These are phyloP conservation scores for Callithrix jacchus DNA, from an alignment of 2,113 vertebrate species.

Conservation along the genomic window DNA sequence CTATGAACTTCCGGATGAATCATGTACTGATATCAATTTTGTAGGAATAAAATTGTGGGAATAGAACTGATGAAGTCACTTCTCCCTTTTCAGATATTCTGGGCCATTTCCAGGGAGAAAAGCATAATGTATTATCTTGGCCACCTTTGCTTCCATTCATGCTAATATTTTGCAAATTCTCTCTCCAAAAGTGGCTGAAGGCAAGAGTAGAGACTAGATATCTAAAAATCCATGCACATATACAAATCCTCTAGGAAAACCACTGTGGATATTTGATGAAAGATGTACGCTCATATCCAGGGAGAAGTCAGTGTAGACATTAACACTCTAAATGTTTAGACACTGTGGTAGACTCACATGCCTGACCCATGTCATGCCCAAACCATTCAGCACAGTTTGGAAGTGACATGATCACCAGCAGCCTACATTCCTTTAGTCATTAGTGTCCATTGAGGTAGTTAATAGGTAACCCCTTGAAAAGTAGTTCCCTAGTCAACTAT, in stretches of 20 bases:
- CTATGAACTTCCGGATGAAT: background rate
- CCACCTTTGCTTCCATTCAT: background rate
- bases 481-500: background rate
- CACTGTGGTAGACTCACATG: background rate
- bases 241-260: background rate
- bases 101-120: background rate
- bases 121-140: background rate
- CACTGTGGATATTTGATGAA: background rate
- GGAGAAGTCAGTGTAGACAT: background rate
- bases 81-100: background rate
- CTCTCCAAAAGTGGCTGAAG: background rate
- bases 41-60: background rate
- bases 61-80: background rate
- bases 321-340: background rate
- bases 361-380: background rate
- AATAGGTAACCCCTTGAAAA: background rate
- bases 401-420: background rate
- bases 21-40: background rate
- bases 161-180: background rate
- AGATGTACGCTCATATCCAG: background rate
- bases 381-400: background rate
- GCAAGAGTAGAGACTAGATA: background rate
- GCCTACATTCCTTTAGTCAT: background rate
- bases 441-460: background rate
- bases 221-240: background rate